Conservation (phyloP, 2,113 vertebrate genomes). For the Nyctereutes procyonoides region DNA sequence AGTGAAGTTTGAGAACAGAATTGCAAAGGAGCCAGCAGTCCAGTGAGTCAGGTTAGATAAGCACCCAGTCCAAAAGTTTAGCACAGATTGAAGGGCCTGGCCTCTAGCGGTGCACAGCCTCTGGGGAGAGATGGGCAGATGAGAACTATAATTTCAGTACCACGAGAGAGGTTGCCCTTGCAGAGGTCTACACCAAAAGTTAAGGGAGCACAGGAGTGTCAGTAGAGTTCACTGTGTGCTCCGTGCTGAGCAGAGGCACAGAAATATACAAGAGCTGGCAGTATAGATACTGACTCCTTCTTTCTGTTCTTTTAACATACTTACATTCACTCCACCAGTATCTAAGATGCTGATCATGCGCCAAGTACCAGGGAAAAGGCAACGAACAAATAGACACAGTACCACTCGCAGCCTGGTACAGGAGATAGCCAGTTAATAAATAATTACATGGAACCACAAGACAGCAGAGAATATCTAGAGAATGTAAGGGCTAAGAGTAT, state of each 20-base stretch:
- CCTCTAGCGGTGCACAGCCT: not conserved
- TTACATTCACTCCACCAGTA: not conserved
- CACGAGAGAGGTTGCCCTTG: not conserved
- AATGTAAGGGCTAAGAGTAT: not conserved
- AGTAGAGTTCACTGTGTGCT: not conserved
- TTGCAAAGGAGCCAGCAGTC: not conserved
- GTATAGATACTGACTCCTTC: not conserved
- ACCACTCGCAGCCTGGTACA: not conserved
- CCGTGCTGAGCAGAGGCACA: not conserved
- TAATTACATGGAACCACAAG: not conserved
- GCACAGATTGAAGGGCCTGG: not conserved
- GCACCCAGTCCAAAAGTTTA: not conserved
- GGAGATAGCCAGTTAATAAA: not conserved
- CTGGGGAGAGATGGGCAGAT: not conserved
- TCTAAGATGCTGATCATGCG: not conserved
- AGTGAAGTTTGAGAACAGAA: constrained; percentile 7
- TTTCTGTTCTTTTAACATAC: not conserved
- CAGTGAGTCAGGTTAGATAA: constrained; percentile 1
- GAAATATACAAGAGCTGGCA: not conserved
- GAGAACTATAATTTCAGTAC: not conserved
- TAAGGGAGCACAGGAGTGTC: not conserved
- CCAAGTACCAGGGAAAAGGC: not conserved
- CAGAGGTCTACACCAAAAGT: not conserved
- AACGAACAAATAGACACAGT: not conserved
- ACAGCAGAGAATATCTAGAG: not conserved